Base-by-base conservation (phyloP, 1,140 invertebrate genomes). In the Philaenus spumarius region DNA sequence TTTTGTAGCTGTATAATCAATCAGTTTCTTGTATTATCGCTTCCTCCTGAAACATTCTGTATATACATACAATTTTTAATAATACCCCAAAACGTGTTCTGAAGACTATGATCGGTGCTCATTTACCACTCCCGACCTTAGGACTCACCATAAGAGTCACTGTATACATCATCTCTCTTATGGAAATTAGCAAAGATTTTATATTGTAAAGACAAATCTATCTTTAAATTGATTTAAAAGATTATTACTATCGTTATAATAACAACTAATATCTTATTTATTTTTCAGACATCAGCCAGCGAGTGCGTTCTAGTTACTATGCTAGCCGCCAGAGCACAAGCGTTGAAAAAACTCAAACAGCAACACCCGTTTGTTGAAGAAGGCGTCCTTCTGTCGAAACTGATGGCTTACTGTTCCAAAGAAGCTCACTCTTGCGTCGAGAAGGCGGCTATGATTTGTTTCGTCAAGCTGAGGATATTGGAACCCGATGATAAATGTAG, bases 351-450 rank as follows among this genome's bases (percentile, higher is more conserved):
- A 42, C 77, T 98, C 1, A 97, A 98, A 73, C 83, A 90, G 62
- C 82, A 86, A 65, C 87, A 95, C 71, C 90, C 93, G 0, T 89
- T 90, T 63, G 85, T 94, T 15, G 95, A 98, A 71, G 97, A 99
- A 72, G 95, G 93, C 1, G 82, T 91, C 22, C 75, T 99, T 40
- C 78, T 99, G 20, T 93, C 94, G 12, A 97, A 97, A 76, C 77
- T 99, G 34, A 98, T 99, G 79, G 96, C 94, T 7, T 93, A 91
- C 67, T 92, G 87, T 73, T 90, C 83, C 39, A 89, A 90, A 68
- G 90, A 98, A 79, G 92, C 96, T 22, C 97, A 99, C 74, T 98
- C 95, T n/a, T 98, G 93, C 71, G 95, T 98, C 7, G 97, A 99
- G 77, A 99, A 99, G 73, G 95, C 95, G 12, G 97, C 95, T 0